A percentile compares a stretch with the other conserved stretches of the same genome.
phyloP scores from a whole-genome alignment of 2,113 vertebrate species.

The Prinia subflava region DNA sequence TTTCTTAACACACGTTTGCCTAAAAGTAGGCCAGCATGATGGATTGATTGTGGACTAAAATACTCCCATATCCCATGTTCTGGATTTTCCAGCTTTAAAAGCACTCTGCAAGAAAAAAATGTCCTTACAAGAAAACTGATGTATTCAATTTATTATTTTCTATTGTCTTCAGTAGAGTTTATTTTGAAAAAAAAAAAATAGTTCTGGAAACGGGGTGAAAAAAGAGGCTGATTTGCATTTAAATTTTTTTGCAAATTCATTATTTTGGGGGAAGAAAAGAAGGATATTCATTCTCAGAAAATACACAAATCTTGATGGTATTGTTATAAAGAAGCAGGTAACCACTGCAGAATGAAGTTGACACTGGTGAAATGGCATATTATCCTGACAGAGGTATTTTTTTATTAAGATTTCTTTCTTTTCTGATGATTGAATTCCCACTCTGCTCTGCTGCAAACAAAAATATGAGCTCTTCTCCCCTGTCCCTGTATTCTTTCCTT shows the following conservation, averaged over 20 bases:
- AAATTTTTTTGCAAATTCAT: not conserved
- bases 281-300: not conserved
- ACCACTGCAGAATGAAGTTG: not conserved
- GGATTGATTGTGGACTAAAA: slow-evolving; percentile 44
- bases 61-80: not conserved
- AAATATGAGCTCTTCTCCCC: not conserved
- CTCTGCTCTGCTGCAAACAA: not conserved
- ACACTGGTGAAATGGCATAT: not conserved
- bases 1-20: not conserved
- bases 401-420: not conserved
- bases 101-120: not conserved
- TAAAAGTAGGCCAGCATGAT: slow-evolving; percentile 24
- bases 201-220: not conserved
- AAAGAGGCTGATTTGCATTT: not conserved
- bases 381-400: not conserved
- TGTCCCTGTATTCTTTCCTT: not conserved
- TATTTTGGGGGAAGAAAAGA: not conserved
- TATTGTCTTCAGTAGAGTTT: not conserved
- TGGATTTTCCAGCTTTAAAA: slow-evolving; percentile 25
- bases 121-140: not conserved
- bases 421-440: not conserved
- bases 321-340: not conserved
- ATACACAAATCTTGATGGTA: not conserved
- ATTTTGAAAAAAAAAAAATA: not conserved
- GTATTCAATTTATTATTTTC: not conserved